Percentiles rank a stretch among this genome's conserved stretches.
Conservation (phyloP, 2,113 vertebrate genomes). For the Podarcis raffonei region DNA sequence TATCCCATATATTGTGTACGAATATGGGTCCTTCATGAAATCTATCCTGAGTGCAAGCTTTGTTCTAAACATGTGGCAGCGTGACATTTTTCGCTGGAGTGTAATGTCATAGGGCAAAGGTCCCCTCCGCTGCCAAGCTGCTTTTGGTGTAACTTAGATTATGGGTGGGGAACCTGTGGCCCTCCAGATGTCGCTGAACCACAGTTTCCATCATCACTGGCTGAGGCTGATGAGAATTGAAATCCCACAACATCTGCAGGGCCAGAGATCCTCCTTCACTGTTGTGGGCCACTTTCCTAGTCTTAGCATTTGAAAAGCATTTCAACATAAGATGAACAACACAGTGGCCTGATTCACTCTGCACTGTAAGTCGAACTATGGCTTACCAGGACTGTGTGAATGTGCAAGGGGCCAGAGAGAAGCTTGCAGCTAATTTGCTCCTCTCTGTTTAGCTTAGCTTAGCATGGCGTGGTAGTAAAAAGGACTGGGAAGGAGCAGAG, state of each 20-base stretch:
- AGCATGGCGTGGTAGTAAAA: too few relatives aligned
- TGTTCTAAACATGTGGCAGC: constrained; percentile 70
- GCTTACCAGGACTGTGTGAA: too few relatives aligned
- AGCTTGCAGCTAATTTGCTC: too few relatives aligned
- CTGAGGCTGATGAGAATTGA: not conserved
- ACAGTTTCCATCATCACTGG: not conserved
- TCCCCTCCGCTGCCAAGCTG: constrained; percentile 41
- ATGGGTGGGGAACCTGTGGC: too few relatives aligned
- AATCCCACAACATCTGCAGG: not conserved
- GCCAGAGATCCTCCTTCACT: not conserved
- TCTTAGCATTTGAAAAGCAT: not conserved
- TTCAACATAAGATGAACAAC: not conserved
- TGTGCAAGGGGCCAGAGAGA: too few relatives aligned
- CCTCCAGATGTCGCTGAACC: too few relatives aligned
- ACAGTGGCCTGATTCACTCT: not conserved
- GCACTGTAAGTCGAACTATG: too few relatives aligned
- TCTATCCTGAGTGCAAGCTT: constrained; percentile 58
- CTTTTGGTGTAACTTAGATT: constrained; percentile 25
- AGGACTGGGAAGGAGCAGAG: too few relatives aligned
- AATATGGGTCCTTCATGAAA: constrained; percentile 70
- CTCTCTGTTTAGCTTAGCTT: too few relatives aligned
- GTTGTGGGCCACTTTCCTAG: not conserved
- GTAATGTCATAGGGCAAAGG: constrained; percentile 58
- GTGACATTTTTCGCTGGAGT: constrained; percentile 55
- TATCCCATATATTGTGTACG: constrained; percentile 65